A percentile compares a stretch with the other conserved stretches of the same genome.
These are phyloP conservation scores for Heterotis niloticus DNA, from an alignment of 2,113 vertebrate genomes.

Conservation along the genomic window DNA sequence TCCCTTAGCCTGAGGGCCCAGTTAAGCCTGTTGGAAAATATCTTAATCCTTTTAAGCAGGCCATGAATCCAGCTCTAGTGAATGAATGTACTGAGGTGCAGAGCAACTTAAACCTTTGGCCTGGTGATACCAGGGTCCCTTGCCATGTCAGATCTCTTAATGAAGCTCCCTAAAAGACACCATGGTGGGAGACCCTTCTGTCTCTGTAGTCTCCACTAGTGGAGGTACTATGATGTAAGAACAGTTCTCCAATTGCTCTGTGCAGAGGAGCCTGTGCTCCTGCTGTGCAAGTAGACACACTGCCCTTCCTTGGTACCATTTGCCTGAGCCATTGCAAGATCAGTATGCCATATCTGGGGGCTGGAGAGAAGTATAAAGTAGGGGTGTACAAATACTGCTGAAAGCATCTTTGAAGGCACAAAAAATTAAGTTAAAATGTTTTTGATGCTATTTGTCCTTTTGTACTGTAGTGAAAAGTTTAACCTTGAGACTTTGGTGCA, in stretches of 20 bases:
- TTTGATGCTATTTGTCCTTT: no score
- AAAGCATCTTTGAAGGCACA: neutral
- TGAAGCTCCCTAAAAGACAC: neutral
- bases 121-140: neutral
- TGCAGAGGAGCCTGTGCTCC: neutral
- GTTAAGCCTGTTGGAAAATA: constrained; percentile 51
- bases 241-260: neutral
- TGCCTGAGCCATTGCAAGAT: neutral
- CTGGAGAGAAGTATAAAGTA: neutral
- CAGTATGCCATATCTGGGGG: neutral
- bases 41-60: constrained; percentile 53
- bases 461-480: no score
- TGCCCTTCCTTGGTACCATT: neutral
- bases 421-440: no score
- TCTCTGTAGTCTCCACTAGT: neutral
- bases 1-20: constrained; percentile 41
- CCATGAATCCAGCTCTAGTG: constrained; percentile 41
- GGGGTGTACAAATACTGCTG: neutral
- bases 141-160: constrained; percentile 21
- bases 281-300: neutral
- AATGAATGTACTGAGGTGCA: constrained; percentile 22
- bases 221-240: neutral
- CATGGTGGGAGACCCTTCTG: neutral
- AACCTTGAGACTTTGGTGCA: no score
- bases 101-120: constrained; percentile 17